Base-by-base conservation (phyloP, 2,888 invertebrate genomes). In the Erebia ligea region DNA sequence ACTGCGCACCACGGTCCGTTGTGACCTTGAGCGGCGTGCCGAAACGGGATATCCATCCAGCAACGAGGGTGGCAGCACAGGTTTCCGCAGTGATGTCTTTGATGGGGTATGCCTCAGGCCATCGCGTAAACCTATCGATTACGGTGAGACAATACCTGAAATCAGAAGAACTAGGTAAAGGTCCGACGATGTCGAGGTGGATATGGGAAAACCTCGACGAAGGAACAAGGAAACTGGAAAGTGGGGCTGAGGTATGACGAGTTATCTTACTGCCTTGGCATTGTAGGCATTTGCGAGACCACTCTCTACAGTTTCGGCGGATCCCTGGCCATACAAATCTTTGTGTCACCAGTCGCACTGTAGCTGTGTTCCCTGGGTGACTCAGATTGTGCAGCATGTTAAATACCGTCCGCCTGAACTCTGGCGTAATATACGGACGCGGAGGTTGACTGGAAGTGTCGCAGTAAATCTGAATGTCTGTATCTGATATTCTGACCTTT, bases 251-350 rank as follows among this genome's bases (percentile, higher is more conserved):
- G 15, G n/a, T 42, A 45, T 66, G 65, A 1, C 65, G 34, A 13
- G 42, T 56, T 11, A 66, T 19, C 42, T 66, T 66, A 40, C 56
- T 42, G 17, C 65, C 15, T 19, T 66, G 65, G 13, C 65, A 66
- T 9, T 54, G 56, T 40, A 25, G n/a, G 42, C 65, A 66, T 17
- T 25, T 1, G 3, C 52, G 17, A 13, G 50, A 4, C 68, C 48
- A 73, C 1, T 2, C 67, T 21, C 1, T 10, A 40, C 2, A 78
- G 72, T 59, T 56, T 15, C 25, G 15, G 19, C 15, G 15, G 10
- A 58, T 25, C 25, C 58, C 58, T 58, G 85, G 86, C 87, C 87
- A 88, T 0, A 88, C 82, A 58, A 79, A 89, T 0, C 84, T 77
- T 25, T 83, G 54, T 0, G 81, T 65, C 0, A 89, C 77, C 1